Conservation (phyloP, 2,113 vertebrate genomes). For the Cyphomyrus plagiostoma region DNA sequence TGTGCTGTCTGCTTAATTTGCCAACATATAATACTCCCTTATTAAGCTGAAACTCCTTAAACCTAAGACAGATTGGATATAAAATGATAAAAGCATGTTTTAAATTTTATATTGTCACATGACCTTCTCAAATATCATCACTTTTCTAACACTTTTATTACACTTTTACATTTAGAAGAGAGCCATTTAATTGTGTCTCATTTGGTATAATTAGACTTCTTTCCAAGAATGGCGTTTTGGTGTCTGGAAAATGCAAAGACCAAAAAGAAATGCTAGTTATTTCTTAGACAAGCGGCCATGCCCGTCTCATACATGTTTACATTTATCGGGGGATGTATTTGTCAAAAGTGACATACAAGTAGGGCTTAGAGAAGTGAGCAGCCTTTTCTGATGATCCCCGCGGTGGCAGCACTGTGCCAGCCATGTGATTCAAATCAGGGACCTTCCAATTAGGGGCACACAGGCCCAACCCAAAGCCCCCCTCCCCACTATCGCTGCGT, state of each 20-base stretch:
- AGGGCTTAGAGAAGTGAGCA: neutral
- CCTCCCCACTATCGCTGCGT: neutral
- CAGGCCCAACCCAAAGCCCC: neutral
- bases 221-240: neutral
- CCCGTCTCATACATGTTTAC: neutral
- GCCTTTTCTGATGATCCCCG: neutral
- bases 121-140: neutral
- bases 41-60: neutral
- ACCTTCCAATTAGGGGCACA: neutral
- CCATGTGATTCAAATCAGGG: neutral
- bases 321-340: neutral
- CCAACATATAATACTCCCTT: constrained; percentile 1
- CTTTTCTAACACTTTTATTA: neutral
- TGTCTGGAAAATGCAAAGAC: neutral
- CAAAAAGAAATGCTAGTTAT: neutral
- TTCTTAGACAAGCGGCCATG: neutral
- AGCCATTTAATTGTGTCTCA: neutral
- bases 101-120: neutral
- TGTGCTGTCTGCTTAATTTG: neutral
- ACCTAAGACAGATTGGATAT: constrained; percentile 1
- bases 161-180: neutral
- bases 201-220: neutral
- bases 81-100: constrained; percentile 5
- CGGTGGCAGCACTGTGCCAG: neutral
- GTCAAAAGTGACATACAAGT: neutral